Conservation (phyloP, 2,113 vertebrate species). For the Mormyrus lacerda region DNA sequence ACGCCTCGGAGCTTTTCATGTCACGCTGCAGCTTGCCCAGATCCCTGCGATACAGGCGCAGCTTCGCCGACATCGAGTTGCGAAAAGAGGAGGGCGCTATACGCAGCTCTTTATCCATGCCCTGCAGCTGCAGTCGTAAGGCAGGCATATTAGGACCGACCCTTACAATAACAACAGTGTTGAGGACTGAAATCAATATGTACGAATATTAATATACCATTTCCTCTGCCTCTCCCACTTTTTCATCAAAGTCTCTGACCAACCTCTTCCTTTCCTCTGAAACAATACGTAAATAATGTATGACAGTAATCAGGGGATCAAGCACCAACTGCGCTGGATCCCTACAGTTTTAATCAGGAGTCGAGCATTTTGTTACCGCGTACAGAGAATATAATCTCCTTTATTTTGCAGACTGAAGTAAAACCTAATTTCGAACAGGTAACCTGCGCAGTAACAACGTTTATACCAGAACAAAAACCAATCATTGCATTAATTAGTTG, state of each 20-base stretch:
- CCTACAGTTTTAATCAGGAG: neutral
- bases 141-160: neutral
- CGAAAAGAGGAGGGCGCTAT: constrained; percentile 72
- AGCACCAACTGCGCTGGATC: neutral
- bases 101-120: constrained; percentile 88
- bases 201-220: constrained; percentile 59
- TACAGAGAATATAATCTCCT: neutral
- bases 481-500: neutral
- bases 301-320: neutral
- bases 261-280: constrained; percentile 88
- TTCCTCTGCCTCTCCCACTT: constrained; percentile 84
- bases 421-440: neutral
- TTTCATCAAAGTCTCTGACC: constrained; percentile 81
- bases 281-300: constrained; percentile 18
- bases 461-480: neutral
- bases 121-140: constrained; percentile 63
- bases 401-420: neutral
- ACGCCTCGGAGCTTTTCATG: constrained; percentile 63
- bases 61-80: constrained; percentile 78
- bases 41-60: constrained; percentile 75
- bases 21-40: constrained; percentile 82
- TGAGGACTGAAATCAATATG: neutral
- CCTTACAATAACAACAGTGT: neutral
- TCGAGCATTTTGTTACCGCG: neutral
- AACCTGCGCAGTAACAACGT: neutral